These are phyloP conservation scores for Macrochelys suwanniensis DNA, from an alignment of 2,797 vertebrate species.

Conservation along the genomic window DNA sequence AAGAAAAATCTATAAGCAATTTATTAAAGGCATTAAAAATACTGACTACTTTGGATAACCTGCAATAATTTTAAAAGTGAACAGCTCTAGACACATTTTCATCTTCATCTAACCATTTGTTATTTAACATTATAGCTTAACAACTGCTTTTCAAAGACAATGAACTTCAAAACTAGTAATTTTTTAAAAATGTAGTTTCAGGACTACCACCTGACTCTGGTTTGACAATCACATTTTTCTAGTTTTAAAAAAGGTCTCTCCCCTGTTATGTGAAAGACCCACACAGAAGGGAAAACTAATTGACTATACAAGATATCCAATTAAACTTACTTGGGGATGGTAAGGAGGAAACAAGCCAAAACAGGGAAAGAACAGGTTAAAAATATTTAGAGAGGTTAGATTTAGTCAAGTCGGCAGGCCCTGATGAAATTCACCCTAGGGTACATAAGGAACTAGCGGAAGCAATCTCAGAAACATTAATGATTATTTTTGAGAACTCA, in stretches of 20 bases:
- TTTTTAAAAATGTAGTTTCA: neutral
- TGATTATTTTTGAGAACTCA: neutral
- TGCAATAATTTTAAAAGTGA: neutral
- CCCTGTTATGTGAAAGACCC: neutral
- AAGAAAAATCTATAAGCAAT: neutral
- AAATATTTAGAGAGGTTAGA: neutral
- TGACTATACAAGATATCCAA: neutral
- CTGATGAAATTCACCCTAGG: neutral
- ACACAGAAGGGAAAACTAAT: neutral
- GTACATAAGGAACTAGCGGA: neutral
- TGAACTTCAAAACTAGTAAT: neutral
- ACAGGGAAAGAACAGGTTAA: neutral
- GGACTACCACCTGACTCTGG: neutral
- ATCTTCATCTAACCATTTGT: neutral
- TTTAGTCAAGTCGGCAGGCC: neutral
- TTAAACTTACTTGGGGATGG: neutral
- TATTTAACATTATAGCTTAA: conserved; percentile 3
- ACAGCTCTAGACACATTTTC: neutral
- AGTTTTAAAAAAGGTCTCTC: neutral
- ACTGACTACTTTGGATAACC: neutral
- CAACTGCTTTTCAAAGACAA: conserved; percentile 2
- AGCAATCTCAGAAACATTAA: neutral
- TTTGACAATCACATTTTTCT: neutral
- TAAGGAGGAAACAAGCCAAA: neutral
- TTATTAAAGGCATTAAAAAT: neutral